Percentiles rank a stretch among this genome's conserved stretches.
Evolutionary conservation across 2,888 invertebrate genomes (phyloP).

Genomic region (Mesoligia furuncula): DNA sequence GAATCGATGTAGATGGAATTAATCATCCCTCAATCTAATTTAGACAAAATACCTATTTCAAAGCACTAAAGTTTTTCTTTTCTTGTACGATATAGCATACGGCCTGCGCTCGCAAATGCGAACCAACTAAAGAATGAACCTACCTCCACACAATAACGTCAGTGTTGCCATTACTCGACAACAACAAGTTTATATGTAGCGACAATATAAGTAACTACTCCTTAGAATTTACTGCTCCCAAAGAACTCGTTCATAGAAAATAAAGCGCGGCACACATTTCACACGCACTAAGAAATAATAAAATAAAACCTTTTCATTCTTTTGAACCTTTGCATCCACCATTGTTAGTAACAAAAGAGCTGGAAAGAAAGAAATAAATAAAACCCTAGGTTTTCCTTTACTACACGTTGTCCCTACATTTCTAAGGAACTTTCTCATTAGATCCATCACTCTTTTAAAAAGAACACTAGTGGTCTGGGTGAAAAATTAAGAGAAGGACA

Average conservation of each 20-base stretch:
- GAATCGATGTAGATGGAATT: background rate
- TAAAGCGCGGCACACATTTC: conserved; percentile 44
- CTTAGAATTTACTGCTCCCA: conserved; percentile 15
- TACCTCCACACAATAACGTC: conserved; percentile 7
- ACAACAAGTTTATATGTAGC: conserved; percentile 5
- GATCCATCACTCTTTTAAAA: conserved; percentile 46
- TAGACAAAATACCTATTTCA: background rate
- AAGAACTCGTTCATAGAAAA: conserved; percentile 39
- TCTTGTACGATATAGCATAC: background rate
- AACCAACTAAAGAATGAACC: background rate
- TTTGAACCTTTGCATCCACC: conserved; percentile 34
- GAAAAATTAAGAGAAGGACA: conserved; percentile 36
- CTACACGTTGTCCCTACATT: conserved; percentile 18
- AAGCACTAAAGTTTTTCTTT: background rate
- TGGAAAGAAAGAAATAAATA: conserved; percentile 27
- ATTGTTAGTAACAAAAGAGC: conserved; percentile 48
- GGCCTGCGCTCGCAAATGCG: background rate
- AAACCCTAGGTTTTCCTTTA: conserved; percentile 29
- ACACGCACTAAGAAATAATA: conserved; percentile 38
- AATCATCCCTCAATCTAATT: background rate
- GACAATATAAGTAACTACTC: conserved; percentile 7
- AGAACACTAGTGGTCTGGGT: background rate
- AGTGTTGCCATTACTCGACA: background rate
- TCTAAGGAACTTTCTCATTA: conserved; percentile 43
- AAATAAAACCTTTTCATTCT: conserved; percentile 45